Evolutionary conservation across 2,888 invertebrate genomes (phyloP), one percentile per base, ranked within the genome.

Genomic region (Brachylomia viminalis): DNA sequence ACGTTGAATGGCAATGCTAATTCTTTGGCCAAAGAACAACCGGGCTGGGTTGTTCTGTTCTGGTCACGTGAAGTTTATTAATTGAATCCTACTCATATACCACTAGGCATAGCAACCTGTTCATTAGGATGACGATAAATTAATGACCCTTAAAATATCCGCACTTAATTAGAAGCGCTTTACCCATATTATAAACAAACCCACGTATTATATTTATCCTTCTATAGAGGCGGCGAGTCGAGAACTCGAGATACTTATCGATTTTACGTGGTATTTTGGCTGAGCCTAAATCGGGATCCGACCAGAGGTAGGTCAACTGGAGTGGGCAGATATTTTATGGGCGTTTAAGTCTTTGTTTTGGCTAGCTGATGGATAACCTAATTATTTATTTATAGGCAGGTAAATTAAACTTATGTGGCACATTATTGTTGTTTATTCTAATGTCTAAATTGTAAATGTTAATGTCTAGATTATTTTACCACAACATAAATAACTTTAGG

Each of bases 261-360:
- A 95, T 95, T 94, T 91, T 82, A 72, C 70, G 83, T 88, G 92
- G 90, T 95, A 95, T 95, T 95, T 94, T 90, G 88, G 93, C 86
- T 82, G 77, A 82, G 69, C 88, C 92, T 93, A 92, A 92, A 93
- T 88, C 86, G 84, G 88, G 91, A 89, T 82, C 79, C 82, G 84
- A 82, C 77, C 77, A 56, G 82, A 87, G 90, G 66, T 89, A 88
- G 91, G 90, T 90, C 89, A 90, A 82, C 58, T 83, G 54, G 52
- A 59, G 47, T 58, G 38, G 59, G 59, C 23, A 70, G 56, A 82
- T 77, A 72, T 69, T 59, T 27, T 70, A 42, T 20, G 30, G 45
- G 52, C 38, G 66, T 58, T 17, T 23, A 72, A 58, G 61, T 38
- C 68, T 81, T 74, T 72, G 61, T 85, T 80, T 69, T 56, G 30